Base-by-base conservation (phyloP, 2,888 invertebrate species). In the Zhuqinia jingwanae region DNA sequence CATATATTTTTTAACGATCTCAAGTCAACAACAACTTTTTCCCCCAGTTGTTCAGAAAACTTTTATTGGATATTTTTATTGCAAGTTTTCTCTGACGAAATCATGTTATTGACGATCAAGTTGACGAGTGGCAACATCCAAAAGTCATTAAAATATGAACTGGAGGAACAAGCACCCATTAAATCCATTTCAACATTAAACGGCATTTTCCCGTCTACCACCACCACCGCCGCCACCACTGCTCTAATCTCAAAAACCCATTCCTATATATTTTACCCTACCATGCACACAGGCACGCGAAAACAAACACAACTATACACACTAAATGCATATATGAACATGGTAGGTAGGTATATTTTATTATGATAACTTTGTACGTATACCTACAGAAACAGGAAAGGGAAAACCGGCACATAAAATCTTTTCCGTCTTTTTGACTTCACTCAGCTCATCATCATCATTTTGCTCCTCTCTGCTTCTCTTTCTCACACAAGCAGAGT, bases 101-200 rank as follows among this genome's bases (percentile, higher is more conserved):
- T 68, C 42, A n/a, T n/a, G 13, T 42, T 42, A 3, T 36, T 17
- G 27, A 56, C 50, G 63, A 47, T 47, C 45, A 68, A 36, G 36
- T 6, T 68, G 20, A 78, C 60, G 50, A 75, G 68, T 76, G 76
- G 76, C 56, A 76, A 42, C 30, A 58, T 76, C 58, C 76, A 68
- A 78, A 79, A 79, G 79, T 79, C 79, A 79, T 79, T 79, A 79
- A 78, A 78, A 60, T 22, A 70, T 65, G 65, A 65, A 68, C 45
- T 42, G 20, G 30, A 22, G 42, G 47, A 45, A 68, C 68, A 68
- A 68, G 68, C 30, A 68, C 42, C 42, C 68, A 68, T 68, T 68
- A 68, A 68, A 68, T 68, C 45, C 68, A 47, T 68, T 68, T 68
- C 42, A 75, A 75, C 11, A 53, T 30, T 25, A 75, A 75, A 75